Conservation (phyloP, 64 coral and sea anemone genomes). For the Anthopleura sola region DNA sequence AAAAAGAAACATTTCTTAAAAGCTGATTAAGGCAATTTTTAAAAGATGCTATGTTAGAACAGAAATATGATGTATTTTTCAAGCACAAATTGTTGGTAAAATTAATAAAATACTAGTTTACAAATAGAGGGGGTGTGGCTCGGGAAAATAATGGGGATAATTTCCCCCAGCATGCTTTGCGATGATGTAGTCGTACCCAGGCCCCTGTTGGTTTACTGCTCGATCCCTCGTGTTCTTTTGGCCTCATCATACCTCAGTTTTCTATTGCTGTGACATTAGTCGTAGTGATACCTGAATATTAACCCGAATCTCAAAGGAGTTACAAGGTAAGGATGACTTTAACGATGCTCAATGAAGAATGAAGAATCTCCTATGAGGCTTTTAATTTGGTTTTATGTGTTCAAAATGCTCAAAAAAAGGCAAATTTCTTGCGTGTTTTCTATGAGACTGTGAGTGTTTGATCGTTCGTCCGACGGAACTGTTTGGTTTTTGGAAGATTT, state of each 20-base stretch:
- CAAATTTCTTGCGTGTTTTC: not conserved
- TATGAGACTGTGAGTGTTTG: not conserved
- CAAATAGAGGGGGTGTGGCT: no score
- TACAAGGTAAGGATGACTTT: conserved; percentile 1
- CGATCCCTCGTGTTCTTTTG: conserved; percentile 16
- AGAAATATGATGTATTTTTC: no score
- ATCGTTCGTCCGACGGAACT: not conserved
- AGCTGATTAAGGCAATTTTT: no score
- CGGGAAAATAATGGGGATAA: no score
- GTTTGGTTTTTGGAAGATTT: not conserved
- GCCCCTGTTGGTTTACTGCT: not conserved
- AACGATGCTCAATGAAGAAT: not conserved
- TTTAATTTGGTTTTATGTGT: not conserved
- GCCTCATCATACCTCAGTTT: not conserved
- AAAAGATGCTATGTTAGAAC: no score
- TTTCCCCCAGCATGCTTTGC: not conserved
- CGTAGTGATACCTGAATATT: not conserved
- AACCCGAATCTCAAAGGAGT: conserved; percentile 13
- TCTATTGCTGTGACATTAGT: conserved; percentile 18
- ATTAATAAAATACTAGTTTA: no score
- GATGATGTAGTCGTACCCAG: not conserved
- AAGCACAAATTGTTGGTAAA: no score
- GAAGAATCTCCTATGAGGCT: not conserved
- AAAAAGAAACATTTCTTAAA: no score
- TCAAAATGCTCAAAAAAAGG: not conserved